phyloP scores from a whole-genome alignment of 2,888 invertebrate genomes.

The Esperia sulphurella region DNA sequence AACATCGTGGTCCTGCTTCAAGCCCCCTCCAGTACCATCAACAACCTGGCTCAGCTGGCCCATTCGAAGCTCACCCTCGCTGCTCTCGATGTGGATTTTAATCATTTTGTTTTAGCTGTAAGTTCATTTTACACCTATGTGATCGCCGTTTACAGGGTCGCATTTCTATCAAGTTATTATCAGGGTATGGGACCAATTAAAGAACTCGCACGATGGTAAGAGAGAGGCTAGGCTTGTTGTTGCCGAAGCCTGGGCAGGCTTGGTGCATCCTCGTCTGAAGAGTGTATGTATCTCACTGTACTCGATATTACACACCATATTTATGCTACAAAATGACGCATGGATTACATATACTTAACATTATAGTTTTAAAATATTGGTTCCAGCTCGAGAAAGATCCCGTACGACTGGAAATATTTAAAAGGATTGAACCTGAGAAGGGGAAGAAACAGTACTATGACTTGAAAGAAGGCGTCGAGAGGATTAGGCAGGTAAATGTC shows the following conservation, averaged over 20 bases:
- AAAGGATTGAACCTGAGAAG: slow-evolving; percentile 50
- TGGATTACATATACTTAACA: too few relatives aligned
- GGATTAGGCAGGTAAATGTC: slow-evolving; percentile 48
- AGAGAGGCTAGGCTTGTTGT: too few relatives aligned
- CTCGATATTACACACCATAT: too few relatives aligned
- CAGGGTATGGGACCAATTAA: too few relatives aligned
- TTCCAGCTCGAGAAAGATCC: slow-evolving; percentile 32
- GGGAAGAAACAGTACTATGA: slow-evolving; percentile 48
- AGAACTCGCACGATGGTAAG: too few relatives aligned
- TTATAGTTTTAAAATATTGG: slow-evolving; percentile 13
- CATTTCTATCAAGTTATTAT: too few relatives aligned
- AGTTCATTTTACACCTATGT: slow-evolving; percentile 19
- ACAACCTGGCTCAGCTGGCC: slow-evolving; percentile 73
- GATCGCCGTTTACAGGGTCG: too few relatives aligned
- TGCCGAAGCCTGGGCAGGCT: too few relatives aligned
- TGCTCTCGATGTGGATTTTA: slow-evolving; percentile 80
- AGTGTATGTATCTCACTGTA: too few relatives aligned
- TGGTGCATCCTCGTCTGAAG: too few relatives aligned
- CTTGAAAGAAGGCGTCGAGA: slow-evolving; percentile 56
- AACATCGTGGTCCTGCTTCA: slow-evolving; percentile 84
- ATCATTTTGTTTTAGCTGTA: slow-evolving; percentile 79
- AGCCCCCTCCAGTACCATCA: slow-evolving; percentile 79
- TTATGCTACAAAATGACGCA: too few relatives aligned
- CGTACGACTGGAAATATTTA: slow-evolving; percentile 38
- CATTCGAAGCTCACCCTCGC: slow-evolving; percentile 80